Conservation (phyloP, 2,797 vertebrate species). For the Iguana delicatissima region DNA sequence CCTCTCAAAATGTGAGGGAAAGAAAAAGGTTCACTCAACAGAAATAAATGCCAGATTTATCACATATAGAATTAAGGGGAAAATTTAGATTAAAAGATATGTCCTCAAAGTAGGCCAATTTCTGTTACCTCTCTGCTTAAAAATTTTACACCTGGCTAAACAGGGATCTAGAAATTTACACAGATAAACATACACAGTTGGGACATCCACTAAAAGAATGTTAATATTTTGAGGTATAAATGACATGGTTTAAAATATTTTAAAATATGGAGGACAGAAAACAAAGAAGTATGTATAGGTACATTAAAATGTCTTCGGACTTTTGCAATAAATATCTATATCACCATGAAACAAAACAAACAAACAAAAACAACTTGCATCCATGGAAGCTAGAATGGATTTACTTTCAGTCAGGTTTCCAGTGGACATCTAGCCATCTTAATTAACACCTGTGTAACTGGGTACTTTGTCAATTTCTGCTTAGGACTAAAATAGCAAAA, state of each 20-base stretch:
- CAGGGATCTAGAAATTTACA: background rate
- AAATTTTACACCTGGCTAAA: background rate
- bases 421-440: conserved; percentile 66
- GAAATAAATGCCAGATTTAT: background rate
- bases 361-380: conserved; percentile 40
- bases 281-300: conserved; percentile 20
- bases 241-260: conserved; percentile 24
- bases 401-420: conserved; percentile 64
- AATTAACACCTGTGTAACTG: conserved; percentile 69
- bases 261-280: conserved; percentile 32
- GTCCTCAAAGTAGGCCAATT: background rate
- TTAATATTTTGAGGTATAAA: conserved; percentile 51
- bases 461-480: conserved; percentile 65
- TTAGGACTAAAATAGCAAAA: conserved; percentile 72
- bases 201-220: conserved; percentile 26
- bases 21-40: background rate
- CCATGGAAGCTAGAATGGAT: conserved; percentile 58
- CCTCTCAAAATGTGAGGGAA: background rate
- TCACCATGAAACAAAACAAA: conserved; percentile 49
- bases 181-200: background rate
- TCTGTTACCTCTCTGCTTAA: background rate
- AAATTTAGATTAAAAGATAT: background rate
- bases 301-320: conserved; percentile 31
- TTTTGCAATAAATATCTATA: conserved; percentile 6
- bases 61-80: background rate